Percentiles rank a stretch among this genome's conserved stretches.
These are phyloP conservation scores for Sesia bembeciformis DNA, from an alignment of 2,888 invertebrate species.

Conservation along the genomic window DNA sequence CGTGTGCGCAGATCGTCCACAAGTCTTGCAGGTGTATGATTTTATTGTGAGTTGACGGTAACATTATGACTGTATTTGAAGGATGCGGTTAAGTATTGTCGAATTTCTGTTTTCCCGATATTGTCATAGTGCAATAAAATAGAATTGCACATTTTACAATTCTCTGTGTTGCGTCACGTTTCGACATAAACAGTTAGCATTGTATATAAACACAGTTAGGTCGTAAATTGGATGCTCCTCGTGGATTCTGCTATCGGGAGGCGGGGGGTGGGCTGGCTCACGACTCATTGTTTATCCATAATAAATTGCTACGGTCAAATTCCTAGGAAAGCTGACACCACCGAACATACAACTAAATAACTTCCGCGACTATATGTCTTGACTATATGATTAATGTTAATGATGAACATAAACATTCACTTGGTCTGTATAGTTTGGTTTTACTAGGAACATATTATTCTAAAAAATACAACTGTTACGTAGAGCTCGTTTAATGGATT, in stretches of 20 bases:
- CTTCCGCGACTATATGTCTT: too few relatives aligned
- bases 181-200: background rate
- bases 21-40: slow-evolving; percentile 34
- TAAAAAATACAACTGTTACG: too few relatives aligned
- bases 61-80: too few relatives aligned
- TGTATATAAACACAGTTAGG: slow-evolving; percentile 34
- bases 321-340: slow-evolving; percentile 41
- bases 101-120: background rate
- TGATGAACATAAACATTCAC: too few relatives aligned
- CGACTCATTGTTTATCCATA: slow-evolving; percentile 66
- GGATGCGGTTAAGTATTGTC: background rate
- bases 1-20: slow-evolving; percentile 31
- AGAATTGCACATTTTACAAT: background rate
- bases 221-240: slow-evolving; percentile 54
- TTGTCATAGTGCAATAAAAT: background rate
- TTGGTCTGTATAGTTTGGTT: too few relatives aligned
- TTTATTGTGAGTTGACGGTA: slow-evolving; percentile 14
- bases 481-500: background rate
- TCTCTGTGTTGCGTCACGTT: background rate
- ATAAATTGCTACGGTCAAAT: slow-evolving; percentile 55
- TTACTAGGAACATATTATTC: too few relatives aligned
- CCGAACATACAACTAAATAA: background rate
- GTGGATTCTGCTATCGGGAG: slow-evolving; percentile 48
- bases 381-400: too few relatives aligned
- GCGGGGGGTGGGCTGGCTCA: slow-evolving; percentile 54